Evolutionary conservation across 2,113 vertebrate genomes (phyloP), one percentile per base, ranked within the genome.

Genomic region (Nymphicus hollandicus): DNA sequence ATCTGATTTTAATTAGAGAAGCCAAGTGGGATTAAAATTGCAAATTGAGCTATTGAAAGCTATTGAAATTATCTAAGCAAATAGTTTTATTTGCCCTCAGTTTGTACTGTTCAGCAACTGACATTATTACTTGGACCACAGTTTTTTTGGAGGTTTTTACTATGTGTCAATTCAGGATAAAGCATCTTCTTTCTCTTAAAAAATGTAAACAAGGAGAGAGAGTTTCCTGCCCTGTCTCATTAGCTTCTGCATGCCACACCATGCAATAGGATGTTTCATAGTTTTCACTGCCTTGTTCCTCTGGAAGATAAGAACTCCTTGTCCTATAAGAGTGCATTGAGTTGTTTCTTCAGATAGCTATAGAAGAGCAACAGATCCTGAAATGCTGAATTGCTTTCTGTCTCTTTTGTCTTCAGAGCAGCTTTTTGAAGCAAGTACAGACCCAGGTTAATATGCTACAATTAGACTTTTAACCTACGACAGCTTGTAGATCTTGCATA

Each of bases 1-100:
- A 64, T 76, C 52, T 76, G 65, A 80, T 82, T 92, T 95, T 92
- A 93, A 93, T 92, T 93, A 88, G 52, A 76, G 52, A 86, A 47
- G 44, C 12, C 63, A 76, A 60, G 44, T 69, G 91, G 66, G 88
- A 80, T 90, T 92, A 88, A 76, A 90, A 61, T 64, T 44, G 56
- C 49, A 68, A 79, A 85, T 64, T 23, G 72, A 93, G 9, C 55
- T 44, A 10, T 23, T 71, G 66, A 71, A 69, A 88, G 7, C 41
- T 56, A 6, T 58, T 69, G 79, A 68, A 61, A 43, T 80, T 76
- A 49, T 86, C 49, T 72, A 50, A 86, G 29, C 23, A 90, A 82
- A 60, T 17, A 33, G 33, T 8, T 79, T 55, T 64, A 39, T 86
- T 80, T 95, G 19, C 20, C 33, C 27, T 35, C 10, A 11, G 35